Conservation (phyloP, 2,113 vertebrate genomes). For the Catagonus wagneri region DNA sequence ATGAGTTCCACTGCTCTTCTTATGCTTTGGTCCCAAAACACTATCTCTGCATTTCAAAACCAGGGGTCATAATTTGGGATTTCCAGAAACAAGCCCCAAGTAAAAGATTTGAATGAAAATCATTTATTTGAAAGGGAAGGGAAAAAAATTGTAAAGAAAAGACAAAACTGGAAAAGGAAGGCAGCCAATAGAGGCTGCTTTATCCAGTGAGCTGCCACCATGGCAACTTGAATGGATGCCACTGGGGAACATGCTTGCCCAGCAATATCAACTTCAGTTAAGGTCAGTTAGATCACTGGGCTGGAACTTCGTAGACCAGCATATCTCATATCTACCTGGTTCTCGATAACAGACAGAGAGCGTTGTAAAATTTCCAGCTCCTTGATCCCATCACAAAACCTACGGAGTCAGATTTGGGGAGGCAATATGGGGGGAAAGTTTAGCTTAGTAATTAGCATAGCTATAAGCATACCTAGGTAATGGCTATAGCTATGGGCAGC, state of each 20-base stretch:
- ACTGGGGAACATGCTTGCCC: neutral
- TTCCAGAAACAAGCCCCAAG: neutral
- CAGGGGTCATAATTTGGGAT: neutral
- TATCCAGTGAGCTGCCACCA: neutral
- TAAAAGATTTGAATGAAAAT: neutral
- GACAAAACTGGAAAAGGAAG: neutral
- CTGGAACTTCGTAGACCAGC: neutral
- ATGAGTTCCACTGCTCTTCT: neutral
- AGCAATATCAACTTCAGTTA: neutral
- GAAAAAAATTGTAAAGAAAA: neutral
- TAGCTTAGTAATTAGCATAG: neutral
- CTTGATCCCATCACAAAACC: neutral
- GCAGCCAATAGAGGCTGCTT: neutral
- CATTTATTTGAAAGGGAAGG: neutral
- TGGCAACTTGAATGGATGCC: neutral
- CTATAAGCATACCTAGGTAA: neutral
- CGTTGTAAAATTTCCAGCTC: neutral
- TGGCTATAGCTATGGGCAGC: neutral
- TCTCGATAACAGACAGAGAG: neutral
- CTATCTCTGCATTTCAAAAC: neutral
- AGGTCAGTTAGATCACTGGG: neutral
- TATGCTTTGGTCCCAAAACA: neutral
- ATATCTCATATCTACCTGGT: slow-evolving; percentile 7
- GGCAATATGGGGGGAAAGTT: neutral
- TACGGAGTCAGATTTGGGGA: neutral